Percentiles rank a stretch among this genome's conserved stretches.
Evolutionary conservation across 2,113 vertebrate genomes (phyloP).

Genomic region (Caloenas nicobarica): DNA sequence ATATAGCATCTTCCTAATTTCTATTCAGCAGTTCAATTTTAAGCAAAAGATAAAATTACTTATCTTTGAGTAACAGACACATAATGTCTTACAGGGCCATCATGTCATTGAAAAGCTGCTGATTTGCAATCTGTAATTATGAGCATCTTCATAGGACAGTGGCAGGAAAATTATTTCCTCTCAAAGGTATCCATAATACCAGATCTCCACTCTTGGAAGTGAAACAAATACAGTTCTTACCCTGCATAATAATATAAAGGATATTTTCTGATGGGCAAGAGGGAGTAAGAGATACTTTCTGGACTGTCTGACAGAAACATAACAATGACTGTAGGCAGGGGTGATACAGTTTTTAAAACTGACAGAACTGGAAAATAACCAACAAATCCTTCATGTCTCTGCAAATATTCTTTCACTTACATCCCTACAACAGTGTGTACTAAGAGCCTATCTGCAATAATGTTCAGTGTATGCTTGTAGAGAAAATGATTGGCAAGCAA

Average conservation of each 20-base stretch:
- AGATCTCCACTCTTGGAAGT: background rate
- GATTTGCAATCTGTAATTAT: conserved; percentile 3
- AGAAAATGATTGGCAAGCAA: background rate
- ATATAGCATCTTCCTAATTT: background rate
- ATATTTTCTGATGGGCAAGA: background rate
- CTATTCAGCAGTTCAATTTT: background rate
- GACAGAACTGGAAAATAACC: background rate
- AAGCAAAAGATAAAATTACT: conserved; percentile 15
- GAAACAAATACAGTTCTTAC: conserved; percentile 3
- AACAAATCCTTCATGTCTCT: background rate
- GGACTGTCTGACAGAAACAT: background rate
- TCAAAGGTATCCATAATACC: background rate
- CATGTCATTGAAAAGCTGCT: background rate
- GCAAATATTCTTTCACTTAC: background rate
- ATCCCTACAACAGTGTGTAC: background rate
- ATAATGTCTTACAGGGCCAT: background rate
- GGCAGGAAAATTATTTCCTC: background rate
- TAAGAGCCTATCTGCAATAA: background rate
- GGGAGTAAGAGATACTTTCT: background rate
- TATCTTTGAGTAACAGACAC: conserved; percentile 7
- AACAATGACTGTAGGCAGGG: background rate
- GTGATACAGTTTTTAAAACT: background rate
- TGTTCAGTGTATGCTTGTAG: background rate
- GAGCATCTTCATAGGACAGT: background rate
- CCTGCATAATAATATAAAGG: background rate